Evolutionary conservation across 2,797 vertebrate species (phyloP).

Genomic region (Xenentodon cancila): DNA sequence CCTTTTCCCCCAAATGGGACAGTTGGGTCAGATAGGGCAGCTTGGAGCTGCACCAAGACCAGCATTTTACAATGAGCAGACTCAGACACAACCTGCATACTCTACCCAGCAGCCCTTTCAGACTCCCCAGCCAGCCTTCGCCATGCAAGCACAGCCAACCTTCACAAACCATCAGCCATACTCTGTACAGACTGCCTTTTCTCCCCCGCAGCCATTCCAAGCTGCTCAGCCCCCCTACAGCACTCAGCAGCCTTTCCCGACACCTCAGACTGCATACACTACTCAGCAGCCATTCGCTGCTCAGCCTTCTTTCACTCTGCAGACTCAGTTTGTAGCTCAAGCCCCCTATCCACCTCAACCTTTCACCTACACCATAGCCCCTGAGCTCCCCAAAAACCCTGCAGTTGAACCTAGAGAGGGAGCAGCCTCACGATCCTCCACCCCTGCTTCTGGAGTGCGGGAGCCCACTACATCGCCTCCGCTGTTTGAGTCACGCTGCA

Average conservation of each 20-base stretch:
- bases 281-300: constrained; percentile 62
- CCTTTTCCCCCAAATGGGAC: constrained; percentile 81
- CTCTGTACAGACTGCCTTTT: constrained; percentile 74
- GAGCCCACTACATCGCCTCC: constrained; percentile 82
- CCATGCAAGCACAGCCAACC: constrained; percentile 70
- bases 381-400: constrained; percentile 69
- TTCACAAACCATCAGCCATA: constrained; percentile 62
- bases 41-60: constrained; percentile 72
- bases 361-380: constrained; percentile 73
- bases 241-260: constrained; percentile 62
- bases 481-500: constrained; percentile 91
- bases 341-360: constrained; percentile 70
- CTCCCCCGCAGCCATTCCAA: constrained; percentile 73
- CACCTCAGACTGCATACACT: constrained; percentile 52
- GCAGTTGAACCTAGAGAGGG: constrained; percentile 71
- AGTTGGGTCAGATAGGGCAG: constrained; percentile 65
- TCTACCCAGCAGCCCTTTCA: constrained; percentile 66
- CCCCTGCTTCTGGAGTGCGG: constrained; percentile 69
- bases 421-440: constrained; percentile 77
- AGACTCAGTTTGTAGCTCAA: constrained; percentile 75
- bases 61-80: constrained; percentile 76
- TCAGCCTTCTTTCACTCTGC: constrained; percentile 77
- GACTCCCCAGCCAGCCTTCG: constrained; percentile 61
- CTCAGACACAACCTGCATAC: constrained; percentile 73
- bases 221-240: constrained; percentile 61